Percentiles rank a stretch among this genome's conserved stretches.
These are phyloP conservation scores for Ahaetulla prasina DNA, from an alignment of 2,113 vertebrate genomes.

Conservation along the genomic window DNA sequence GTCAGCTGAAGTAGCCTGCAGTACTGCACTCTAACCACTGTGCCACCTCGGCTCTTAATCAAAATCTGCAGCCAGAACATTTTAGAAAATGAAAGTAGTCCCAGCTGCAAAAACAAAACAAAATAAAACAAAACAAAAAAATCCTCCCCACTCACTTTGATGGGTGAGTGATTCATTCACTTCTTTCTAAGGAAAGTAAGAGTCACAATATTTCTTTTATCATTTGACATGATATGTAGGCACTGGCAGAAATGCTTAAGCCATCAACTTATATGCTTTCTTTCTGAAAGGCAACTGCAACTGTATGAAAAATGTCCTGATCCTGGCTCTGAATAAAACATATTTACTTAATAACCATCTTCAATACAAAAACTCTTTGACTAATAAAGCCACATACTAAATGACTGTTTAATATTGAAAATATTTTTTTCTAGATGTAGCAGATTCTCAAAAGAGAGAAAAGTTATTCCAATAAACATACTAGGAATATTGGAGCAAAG, in stretches of 20 bases:
- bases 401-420: neutral
- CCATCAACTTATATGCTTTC: neutral
- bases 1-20: too few species aligned
- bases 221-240: neutral
- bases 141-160: neutral
- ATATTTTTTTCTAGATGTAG: neutral
- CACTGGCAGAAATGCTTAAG: neutral
- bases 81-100: neutral
- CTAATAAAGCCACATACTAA: neutral
- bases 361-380: neutral
- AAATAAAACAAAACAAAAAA: neutral
- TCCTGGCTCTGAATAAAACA: neutral
- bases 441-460: neutral
- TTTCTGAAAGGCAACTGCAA: neutral
- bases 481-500: neutral
- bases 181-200: neutral
- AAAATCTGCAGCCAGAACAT: neutral
- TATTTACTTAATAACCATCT: neutral
- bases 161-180: neutral
- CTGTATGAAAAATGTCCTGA: neutral
- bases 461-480: neutral
- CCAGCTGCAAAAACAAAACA: neutral
- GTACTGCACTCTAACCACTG: too few species aligned
- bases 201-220: neutral
- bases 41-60: neutral